A percentile compares a stretch with the other conserved stretches of the same genome.
phyloP scores from a whole-genome alignment of 2,888 invertebrate genomes.

The Aporophyla nigra region DNA sequence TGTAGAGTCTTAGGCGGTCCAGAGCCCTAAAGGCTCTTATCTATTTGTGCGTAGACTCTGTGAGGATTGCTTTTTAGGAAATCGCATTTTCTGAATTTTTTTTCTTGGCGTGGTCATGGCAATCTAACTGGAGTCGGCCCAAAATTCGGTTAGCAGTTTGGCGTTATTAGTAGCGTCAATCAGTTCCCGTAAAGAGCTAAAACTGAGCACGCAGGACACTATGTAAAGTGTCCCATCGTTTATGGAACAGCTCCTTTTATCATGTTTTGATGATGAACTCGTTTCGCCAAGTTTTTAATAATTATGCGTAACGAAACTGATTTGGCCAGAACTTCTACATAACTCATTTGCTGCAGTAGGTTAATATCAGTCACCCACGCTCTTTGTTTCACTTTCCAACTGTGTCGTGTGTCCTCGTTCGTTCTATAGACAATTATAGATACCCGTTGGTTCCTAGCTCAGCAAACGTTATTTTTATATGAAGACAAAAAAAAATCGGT shows the following conservation, averaged over 20 bases:
- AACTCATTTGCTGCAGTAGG: conserved; percentile 43
- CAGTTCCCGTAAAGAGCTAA: neutral
- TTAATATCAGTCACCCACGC: conserved; percentile 56
- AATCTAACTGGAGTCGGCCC: neutral
- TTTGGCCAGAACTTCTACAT: conserved; percentile 41
- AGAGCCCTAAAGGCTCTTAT: neutral
- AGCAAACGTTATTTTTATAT: neutral
- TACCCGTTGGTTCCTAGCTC: neutral
- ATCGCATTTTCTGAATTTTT: neutral
- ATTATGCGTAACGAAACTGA: conserved; percentile 41
- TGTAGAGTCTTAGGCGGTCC: too few relatives aligned
- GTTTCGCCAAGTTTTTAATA: conserved; percentile 5
- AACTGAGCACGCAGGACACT: neutral
- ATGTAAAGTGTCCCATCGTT: neutral
- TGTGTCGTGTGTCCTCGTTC: conserved; percentile 46
- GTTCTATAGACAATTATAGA: conserved; percentile 22
- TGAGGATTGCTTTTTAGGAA: neutral
- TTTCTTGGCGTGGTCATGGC: neutral
- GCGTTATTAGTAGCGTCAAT: neutral
- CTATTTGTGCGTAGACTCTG: neutral
- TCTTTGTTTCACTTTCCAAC: conserved; percentile 43
- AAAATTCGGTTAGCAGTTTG: neutral
- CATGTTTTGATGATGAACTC: neutral
- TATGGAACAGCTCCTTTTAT: neutral
- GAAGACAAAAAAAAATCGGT: too few relatives aligned